These are phyloP conservation scores for Otolemur crassicaudatus DNA, from an alignment of 2,797 vertebrate genomes.

Conservation along the genomic window DNA sequence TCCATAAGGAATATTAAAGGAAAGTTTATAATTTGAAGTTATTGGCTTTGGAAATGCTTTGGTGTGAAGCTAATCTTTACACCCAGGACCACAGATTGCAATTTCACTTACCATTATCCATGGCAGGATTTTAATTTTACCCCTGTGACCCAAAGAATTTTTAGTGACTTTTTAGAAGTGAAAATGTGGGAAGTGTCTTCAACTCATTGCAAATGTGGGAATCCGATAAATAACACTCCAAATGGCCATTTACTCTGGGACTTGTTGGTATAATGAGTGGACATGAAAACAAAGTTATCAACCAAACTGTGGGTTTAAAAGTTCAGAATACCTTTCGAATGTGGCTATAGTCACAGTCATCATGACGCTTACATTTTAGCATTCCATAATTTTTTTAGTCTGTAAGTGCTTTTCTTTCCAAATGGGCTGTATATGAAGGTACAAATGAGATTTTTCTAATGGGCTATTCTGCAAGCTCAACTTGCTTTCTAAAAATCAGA, in stretches of 20 bases:
- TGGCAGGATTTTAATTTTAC: conserved; percentile 65
- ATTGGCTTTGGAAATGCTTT: conserved; percentile 64
- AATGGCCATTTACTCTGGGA: conserved; percentile 33
- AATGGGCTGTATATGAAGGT: conserved; percentile 26
- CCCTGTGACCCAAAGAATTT: conserved; percentile 71
- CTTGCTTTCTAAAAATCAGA: conserved; percentile 4
- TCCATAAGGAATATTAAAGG: conserved; percentile 66
- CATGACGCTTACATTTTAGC: neutral
- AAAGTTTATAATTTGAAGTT: conserved; percentile 67
- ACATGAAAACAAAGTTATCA: neutral
- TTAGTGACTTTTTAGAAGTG: conserved; percentile 70
- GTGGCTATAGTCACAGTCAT: neutral
- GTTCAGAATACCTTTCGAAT: conserved; percentile 47
- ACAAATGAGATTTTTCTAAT: conserved; percentile 36
- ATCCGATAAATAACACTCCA: conserved; percentile 56
- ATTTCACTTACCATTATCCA: conserved; percentile 57
- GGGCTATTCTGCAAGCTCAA: neutral
- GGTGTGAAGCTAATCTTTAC: conserved; percentile 61
- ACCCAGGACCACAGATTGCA: conserved; percentile 45
- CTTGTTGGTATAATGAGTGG: conserved; percentile 39
- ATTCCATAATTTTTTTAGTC: neutral
- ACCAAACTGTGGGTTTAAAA: conserved; percentile 44
- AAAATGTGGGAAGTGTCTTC: conserved; percentile 62
- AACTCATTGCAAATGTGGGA: conserved; percentile 60
- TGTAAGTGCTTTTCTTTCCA: neutral